A percentile compares a stretch with the other conserved stretches of the same genome.
Conservation (phyloP, 1,140 invertebrate genomes). For the Prorops nasuta region DNA sequence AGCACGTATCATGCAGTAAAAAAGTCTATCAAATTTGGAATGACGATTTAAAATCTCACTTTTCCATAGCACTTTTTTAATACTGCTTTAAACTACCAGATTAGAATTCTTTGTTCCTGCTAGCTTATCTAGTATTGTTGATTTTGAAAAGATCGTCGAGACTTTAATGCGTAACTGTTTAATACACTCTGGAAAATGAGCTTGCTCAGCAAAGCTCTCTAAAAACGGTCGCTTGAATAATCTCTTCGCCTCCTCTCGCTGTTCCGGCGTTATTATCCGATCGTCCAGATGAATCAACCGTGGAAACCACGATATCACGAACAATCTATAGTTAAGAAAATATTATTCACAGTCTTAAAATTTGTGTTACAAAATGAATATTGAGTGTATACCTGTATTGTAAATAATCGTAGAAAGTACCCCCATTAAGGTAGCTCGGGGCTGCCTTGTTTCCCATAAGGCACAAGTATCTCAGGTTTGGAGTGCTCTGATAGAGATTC, state of each 20-base stretch:
- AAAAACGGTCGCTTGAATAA: conserved; percentile 63
- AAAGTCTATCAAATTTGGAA: no score
- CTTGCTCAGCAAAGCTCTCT: conserved; percentile 44
- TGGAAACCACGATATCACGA: conserved; percentile 69
- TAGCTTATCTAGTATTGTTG: conserved; percentile 21
- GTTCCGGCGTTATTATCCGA: conserved; percentile 61
- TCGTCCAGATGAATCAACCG: conserved; percentile 67
- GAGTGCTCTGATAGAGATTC: conserved; percentile 65
- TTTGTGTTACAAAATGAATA: conserved; percentile 6
- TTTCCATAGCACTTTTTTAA: conserved; percentile 17
- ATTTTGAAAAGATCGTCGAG: conserved; percentile 32
- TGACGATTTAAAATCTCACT: no score
- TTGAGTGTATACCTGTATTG: conserved; percentile 68
- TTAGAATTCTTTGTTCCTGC: conserved; percentile 26
- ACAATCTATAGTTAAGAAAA: conserved; percentile 59
- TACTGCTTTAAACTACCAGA: conserved; percentile 37
- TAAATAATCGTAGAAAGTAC: conserved; percentile 71
- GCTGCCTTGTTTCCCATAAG: conserved; percentile 78
- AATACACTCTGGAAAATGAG: conserved; percentile 38
- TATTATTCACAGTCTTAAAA: neutral
- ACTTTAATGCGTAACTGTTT: conserved; percentile 41
- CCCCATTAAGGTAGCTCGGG: conserved; percentile 73
- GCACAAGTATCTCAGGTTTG: conserved; percentile 66
- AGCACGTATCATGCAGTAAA: no score
- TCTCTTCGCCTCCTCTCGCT: conserved; percentile 61